These are phyloP conservation scores for Xenopus petersii DNA, from an alignment of 2,797 vertebrate species.

Conservation along the genomic window DNA sequence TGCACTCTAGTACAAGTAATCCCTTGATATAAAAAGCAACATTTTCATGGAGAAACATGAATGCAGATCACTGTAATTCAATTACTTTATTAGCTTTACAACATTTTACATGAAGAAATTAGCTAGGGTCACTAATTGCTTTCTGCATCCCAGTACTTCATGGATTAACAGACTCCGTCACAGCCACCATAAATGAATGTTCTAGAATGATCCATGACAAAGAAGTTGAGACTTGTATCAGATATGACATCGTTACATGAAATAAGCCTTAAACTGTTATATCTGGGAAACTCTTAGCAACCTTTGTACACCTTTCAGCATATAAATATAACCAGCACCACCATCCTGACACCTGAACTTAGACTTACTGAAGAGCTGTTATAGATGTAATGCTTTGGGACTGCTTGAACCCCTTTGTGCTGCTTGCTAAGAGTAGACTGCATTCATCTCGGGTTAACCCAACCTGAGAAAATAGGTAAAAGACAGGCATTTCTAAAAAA, in stretches of 20 bases:
- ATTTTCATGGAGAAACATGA: too few species aligned
- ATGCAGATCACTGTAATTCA: too few species aligned
- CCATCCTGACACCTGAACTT: constrained; percentile 21
- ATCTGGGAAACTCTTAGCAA: constrained; percentile 4
- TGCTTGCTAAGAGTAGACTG: background rate
- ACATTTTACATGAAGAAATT: too few species aligned
- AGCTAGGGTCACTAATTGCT: too few species aligned
- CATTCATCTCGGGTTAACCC: background rate
- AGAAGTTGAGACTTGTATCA: background rate
- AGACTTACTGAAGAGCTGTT: background rate
- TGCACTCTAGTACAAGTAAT: too few species aligned
- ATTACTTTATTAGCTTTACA: too few species aligned
- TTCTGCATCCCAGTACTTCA: too few species aligned
- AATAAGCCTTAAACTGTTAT: constrained; percentile 1
- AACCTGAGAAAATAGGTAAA: background rate
- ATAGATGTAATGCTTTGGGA: constrained; percentile 6
- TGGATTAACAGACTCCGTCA: too few species aligned
- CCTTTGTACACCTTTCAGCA: constrained; percentile 4
- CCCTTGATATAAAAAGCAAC: too few species aligned
- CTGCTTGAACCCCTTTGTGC: background rate
- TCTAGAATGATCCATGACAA: background rate
- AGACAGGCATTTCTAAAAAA: too few species aligned
- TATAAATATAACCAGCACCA: background rate
- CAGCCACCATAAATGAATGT: too few species aligned
- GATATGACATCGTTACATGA: constrained; percentile 32